Evolutionary conservation across 2,888 invertebrate genomes (phyloP).

Genomic region (Chironomus riparius): DNA sequence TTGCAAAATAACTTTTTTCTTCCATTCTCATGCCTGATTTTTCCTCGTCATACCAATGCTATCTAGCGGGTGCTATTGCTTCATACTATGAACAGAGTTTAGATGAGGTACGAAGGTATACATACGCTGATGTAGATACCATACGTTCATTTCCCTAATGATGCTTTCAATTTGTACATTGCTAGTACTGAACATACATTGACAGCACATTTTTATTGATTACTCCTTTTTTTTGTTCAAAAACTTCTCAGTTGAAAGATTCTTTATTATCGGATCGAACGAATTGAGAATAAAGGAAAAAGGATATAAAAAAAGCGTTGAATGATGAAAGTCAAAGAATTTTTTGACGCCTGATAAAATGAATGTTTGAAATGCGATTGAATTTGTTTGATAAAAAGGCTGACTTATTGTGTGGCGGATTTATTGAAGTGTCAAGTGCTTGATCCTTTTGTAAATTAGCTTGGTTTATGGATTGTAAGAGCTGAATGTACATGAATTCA

Average conservation of each 20-base stretch:
- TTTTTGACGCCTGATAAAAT: too few relatives aligned
- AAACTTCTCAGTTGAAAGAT: background rate
- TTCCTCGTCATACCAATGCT: background rate
- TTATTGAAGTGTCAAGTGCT: too few relatives aligned
- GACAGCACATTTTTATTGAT: background rate
- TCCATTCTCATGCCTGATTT: background rate
- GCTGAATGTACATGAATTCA: too few relatives aligned
- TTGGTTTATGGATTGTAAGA: too few relatives aligned
- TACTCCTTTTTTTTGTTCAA: background rate
- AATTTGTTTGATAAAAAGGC: too few relatives aligned
- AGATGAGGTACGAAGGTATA: background rate
- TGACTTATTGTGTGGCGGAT: too few relatives aligned
- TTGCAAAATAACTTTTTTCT: background rate
- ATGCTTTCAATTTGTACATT: background rate
- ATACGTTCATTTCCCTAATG: background rate
- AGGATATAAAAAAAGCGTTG: too few relatives aligned
- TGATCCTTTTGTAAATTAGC: too few relatives aligned
- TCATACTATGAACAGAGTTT: too few relatives aligned
- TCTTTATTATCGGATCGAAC: background rate
- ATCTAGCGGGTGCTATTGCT: background rate
- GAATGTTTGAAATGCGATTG: too few relatives aligned
- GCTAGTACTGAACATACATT: background rate
- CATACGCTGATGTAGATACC: background rate
- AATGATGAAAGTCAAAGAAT: too few relatives aligned
- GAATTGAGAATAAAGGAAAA: too few relatives aligned